Percentiles rank a stretch among this genome's conserved stretches.
Evolutionary conservation across 2,113 vertebrate species (phyloP).

Genomic region (Pterocles burchelli): DNA sequence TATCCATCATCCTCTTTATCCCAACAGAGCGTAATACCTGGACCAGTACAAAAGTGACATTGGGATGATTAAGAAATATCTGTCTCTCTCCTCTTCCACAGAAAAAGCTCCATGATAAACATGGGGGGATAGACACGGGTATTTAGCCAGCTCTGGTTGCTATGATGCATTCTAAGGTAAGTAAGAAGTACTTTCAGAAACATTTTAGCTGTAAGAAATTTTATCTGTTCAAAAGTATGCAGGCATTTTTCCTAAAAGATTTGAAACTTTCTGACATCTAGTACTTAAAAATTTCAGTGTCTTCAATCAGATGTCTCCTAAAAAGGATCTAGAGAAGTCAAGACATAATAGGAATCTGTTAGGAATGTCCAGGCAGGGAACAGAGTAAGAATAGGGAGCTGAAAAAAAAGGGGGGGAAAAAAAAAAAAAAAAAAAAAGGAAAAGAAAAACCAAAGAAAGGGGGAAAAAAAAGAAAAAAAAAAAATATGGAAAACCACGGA

Average conservation of each 20-base stretch:
- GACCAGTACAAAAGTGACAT: background rate
- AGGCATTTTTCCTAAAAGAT: background rate
- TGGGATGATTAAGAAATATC: background rate
- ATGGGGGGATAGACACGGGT: background rate
- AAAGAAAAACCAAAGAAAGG: background rate
- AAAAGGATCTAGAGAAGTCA: background rate
- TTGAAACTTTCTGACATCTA: background rate
- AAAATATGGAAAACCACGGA: background rate
- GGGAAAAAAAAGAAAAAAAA: background rate
- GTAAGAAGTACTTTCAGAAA: background rate
- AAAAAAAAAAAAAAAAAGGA: too few relatives aligned
- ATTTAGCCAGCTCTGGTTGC: background rate
- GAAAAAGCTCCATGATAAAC: background rate
- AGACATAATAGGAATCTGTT: background rate
- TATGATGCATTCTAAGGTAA: background rate
- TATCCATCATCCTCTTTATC: background rate
- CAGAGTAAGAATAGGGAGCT: background rate
- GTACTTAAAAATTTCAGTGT: background rate
- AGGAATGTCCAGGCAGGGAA: background rate
- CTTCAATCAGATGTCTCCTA: background rate
- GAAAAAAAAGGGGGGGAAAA: background rate
- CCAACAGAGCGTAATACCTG: background rate
- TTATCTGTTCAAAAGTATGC: background rate
- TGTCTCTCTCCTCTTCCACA: accelerated
- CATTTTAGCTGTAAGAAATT: accelerated